Evolutionary conservation across 1,140 invertebrate genomes (phyloP), one percentile per base, ranked within the genome.

Genomic region (Acromyrmex echinatior): DNA sequence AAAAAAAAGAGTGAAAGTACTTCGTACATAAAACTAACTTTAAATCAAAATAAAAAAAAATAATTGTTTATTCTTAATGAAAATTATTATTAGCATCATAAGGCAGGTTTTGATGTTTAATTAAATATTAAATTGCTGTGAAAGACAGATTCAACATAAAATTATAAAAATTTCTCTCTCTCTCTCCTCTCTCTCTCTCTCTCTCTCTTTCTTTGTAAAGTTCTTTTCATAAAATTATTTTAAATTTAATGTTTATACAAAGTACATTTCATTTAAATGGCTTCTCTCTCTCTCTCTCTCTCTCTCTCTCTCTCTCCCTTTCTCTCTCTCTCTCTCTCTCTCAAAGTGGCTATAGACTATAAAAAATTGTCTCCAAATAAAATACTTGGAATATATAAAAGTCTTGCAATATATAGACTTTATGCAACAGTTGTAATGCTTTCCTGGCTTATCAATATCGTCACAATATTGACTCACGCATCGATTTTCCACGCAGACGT

Each of bases 61-160:
- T 28, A 39, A 56, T 25, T 70, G n/a, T 74, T 51, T 76, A 74
- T 35, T 76, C 10, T 49, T 21, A 84, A 84, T 84, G 28, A 84
- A 74, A 84, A 28, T 62, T 12, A 49, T 62, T 74, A 62, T 62
- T 51, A 62, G n/a, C n/a, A 81, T 49, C 7, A 78, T 51, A 35
- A 76, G 56, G 18, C 18, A 60, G 9, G 6, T 45, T 62, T 73
- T 60, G n/a, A 1, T n/a, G 80, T 2, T 62, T 21, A 49, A 82
- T 62, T 74, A 60, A 60, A 60, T 58, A 53, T 81, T 56, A n/a
- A 31, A 63, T 14, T 45, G 9, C 12, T 76, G 12, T 35, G 10
- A 74, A 31, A 21, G 21, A 60, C 14, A 63, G n/a, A 5, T 9
- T 31, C 39, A 78, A 49, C 4, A 18, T 4, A 66, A 71, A 39